Evolutionary conservation across 2,888 invertebrate genomes (phyloP).

Genomic region (Heliothis peltigera): DNA sequence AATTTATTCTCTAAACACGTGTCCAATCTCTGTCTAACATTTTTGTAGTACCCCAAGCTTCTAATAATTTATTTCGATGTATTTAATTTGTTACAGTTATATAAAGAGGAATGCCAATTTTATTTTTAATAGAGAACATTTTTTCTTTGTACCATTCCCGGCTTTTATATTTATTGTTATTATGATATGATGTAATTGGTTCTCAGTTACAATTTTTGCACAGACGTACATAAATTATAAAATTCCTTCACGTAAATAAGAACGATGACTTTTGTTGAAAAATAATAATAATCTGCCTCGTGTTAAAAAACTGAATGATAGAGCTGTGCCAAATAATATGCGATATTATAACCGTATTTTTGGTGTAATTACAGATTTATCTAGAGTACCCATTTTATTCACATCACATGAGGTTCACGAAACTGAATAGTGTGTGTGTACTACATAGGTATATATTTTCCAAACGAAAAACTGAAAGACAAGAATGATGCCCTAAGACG

Average conservation of each 20-base stretch:
- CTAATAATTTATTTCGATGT: neutral
- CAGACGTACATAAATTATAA: neutral
- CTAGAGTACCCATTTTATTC: neutral
- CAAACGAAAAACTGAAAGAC: neutral
- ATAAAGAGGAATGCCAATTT: neutral
- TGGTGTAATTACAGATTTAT: neutral
- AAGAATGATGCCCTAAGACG: no score
- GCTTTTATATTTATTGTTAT: neutral
- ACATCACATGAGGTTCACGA: neutral
- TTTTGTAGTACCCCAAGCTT: no score
- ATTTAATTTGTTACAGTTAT: neutral
- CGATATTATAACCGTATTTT: neutral
- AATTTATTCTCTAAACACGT: no score
- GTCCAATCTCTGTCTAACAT: no score
- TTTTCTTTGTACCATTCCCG: neutral
- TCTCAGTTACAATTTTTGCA: neutral
- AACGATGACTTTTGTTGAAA: no score
- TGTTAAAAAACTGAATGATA: neutral
- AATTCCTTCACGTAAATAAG: neutral
- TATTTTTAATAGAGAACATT: neutral
- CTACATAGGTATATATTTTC: no score
- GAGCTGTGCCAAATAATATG: neutral
- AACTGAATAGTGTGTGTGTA: no score
- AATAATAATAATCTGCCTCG: neutral
- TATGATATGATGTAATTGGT: constrained; percentile 2